Conservation (phyloP, 2,797 vertebrate species). For the Anas georgica region DNA sequence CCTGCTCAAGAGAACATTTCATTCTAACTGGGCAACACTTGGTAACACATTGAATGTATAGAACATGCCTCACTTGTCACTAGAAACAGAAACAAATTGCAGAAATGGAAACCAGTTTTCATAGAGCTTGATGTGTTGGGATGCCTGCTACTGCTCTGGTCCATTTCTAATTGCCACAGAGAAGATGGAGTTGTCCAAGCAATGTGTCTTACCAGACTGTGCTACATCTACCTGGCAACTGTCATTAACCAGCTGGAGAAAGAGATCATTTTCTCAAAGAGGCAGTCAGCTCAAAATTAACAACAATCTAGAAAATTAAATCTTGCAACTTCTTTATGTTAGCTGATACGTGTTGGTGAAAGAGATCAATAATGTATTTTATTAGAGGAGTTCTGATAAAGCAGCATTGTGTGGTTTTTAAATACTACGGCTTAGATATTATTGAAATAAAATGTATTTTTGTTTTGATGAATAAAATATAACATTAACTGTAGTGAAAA, state of each 20-base stretch:
- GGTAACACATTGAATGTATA: background rate
- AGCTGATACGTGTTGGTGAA: slow-evolving; percentile 5
- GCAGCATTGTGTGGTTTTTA: background rate
- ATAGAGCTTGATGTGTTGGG: background rate
- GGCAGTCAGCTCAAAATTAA: background rate
- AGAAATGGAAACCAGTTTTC: background rate
- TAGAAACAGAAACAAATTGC: background rate
- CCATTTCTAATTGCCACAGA: background rate
- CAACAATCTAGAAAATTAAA: slow-evolving; percentile 31
- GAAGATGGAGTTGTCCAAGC: background rate
- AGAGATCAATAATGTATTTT: slow-evolving; percentile 33
- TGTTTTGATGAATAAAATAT: slow-evolving; percentile 9
- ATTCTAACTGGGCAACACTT: background rate
- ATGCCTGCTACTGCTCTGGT: background rate
- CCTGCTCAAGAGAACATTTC: background rate
- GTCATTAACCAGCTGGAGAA: slow-evolving; percentile 11
- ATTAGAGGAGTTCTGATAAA: slow-evolving; percentile 38
- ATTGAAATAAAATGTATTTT: slow-evolving; percentile 38
- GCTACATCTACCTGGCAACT: background rate
- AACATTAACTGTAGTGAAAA: slow-evolving; percentile 36
- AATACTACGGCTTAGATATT: slow-evolving; percentile 25
- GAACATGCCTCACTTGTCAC: background rate
- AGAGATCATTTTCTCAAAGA: slow-evolving; percentile 32
- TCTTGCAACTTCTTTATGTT: slow-evolving; percentile 27
- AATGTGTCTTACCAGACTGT: background rate